Conservation (phyloP, 2,113 vertebrate species). For the Beaufortia kweichowensis region DNA sequence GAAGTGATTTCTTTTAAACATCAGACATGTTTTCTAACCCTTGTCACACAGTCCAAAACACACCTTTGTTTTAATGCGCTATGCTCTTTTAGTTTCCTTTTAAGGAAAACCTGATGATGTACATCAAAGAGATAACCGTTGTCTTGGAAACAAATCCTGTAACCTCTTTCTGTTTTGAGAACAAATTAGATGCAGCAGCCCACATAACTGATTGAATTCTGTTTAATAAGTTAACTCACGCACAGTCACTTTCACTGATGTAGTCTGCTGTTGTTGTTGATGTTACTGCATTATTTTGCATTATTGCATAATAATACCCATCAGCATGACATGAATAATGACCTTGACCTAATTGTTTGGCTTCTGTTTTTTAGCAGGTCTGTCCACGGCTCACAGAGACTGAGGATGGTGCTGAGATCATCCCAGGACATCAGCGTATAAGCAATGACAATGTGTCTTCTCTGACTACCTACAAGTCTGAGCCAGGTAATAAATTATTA, state of each 20-base stretch:
- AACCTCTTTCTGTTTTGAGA: slow-evolving; percentile 23
- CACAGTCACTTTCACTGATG: slow-evolving; percentile 25
- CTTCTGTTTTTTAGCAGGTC: background rate
- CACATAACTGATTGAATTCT: background rate
- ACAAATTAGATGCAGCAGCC: slow-evolving; percentile 36
- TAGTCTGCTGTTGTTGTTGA: slow-evolving; percentile 29
- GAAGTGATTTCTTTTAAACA: background rate
- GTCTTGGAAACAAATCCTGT: slow-evolving; percentile 33
- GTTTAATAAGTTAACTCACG: slow-evolving; percentile 11
- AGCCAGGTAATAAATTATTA: slow-evolving; percentile 66
- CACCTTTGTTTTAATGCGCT: slow-evolving; percentile 15
- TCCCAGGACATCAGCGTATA: slow-evolving; percentile 35
- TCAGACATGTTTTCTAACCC: slow-evolving; percentile 5
- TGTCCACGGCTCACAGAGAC: slow-evolving; percentile 22
- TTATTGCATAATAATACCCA: slow-evolving; percentile 14
- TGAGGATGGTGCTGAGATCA: slow-evolving; percentile 57
- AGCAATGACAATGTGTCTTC: slow-evolving; percentile 51
- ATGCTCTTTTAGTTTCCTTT: slow-evolving; percentile 15
- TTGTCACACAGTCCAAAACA: background rate
- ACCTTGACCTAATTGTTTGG: background rate
- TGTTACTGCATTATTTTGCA: background rate
- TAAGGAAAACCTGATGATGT: slow-evolving; percentile 34
- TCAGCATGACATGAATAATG: background rate
- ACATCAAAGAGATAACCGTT: slow-evolving; percentile 24
- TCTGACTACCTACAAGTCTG: slow-evolving; percentile 68